phyloP scores from a whole-genome alignment of 2,113 vertebrate species.

The human region DNA sequence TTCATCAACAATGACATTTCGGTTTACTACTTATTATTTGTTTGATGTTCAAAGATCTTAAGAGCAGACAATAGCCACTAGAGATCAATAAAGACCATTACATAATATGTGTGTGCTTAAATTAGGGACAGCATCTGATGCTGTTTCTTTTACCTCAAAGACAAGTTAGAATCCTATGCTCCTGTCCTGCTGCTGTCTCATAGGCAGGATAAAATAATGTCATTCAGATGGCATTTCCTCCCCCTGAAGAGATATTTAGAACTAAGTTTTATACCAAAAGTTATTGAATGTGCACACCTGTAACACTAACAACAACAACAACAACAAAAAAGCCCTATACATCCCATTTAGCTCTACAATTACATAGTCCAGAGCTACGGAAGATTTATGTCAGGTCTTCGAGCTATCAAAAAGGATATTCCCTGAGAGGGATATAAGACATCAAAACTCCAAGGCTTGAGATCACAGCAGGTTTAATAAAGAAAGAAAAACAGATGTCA shows the following conservation, averaged over 20 bases:
- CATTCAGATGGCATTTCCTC: conserved; percentile 43
- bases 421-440: conserved; percentile 43
- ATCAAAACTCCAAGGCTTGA: conserved; percentile 61
- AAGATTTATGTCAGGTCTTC: conserved; percentile 46
- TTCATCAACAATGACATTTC: conserved; percentile 80
- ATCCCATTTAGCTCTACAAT: conserved; percentile 18
- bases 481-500: conserved; percentile 69
- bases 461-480: conserved; percentile 67
- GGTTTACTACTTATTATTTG: conserved; percentile 80
- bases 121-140: conserved; percentile 69
- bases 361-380: neutral
- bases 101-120: conserved; percentile 77
- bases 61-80: conserved; percentile 77
- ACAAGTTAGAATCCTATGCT: conserved; percentile 55
- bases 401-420: conserved; percentile 47
- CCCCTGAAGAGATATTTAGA: conserved; percentile 48
- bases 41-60: conserved; percentile 85
- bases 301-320: neutral
- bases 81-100: conserved; percentile 81
- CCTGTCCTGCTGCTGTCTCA: conserved; percentile 42
- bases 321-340: conserved; percentile 25
- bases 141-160: conserved; percentile 48
- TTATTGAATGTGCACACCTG: conserved; percentile 53
- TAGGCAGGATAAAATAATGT: conserved; percentile 57
- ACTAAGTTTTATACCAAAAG: neutral